Percentiles rank a stretch among this genome's conserved stretches.
These are phyloP conservation scores for Drosophila baimaii DNA, from an alignment of 1,140 invertebrate species.

Conservation along the genomic window DNA sequence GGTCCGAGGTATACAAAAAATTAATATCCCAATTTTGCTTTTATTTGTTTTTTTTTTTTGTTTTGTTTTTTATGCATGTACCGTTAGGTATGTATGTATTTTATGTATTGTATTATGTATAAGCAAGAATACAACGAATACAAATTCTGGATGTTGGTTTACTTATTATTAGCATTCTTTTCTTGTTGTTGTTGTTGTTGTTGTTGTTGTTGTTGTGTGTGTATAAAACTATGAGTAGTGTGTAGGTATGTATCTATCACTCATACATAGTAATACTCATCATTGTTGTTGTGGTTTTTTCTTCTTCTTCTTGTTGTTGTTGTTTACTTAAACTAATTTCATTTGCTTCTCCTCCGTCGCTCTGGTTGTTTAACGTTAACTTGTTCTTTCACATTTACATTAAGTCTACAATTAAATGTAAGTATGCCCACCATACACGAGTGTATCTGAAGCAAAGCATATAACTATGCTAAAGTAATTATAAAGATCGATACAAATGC, in stretches of 20 bases:
- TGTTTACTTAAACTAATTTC: conserved; percentile 11
- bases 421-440: conserved; percentile 45
- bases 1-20: conserved; percentile 56
- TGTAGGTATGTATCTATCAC: conserved; percentile 45
- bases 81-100: conserved; percentile 13
- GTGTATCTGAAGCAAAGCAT: conserved; percentile 45
- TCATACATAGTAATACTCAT: conserved; percentile 43
- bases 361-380: conserved; percentile 46
- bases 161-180: conserved; percentile 14
- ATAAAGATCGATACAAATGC: conserved; percentile 39
- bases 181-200: neutral
- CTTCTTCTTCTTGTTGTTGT: conserved; percentile 6
- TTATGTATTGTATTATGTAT: conserved; percentile 16
- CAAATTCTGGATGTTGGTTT: conserved; percentile 28
- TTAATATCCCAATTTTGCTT: conserved; percentile 38
- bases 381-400: conserved; percentile 51
- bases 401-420: conserved; percentile 27
- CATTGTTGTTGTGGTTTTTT: conserved; percentile 14
- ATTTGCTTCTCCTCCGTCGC: conserved; percentile 22
- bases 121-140: conserved; percentile 26
- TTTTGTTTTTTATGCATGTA: neutral
- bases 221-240: conserved; percentile 42
- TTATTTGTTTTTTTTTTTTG: conserved; percentile 6
- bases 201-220: conserved; percentile 6
- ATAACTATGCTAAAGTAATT: conserved; percentile 45